Evolutionary conservation across 2,888 invertebrate species (phyloP).

Genomic region (Dioctria linearis): DNA sequence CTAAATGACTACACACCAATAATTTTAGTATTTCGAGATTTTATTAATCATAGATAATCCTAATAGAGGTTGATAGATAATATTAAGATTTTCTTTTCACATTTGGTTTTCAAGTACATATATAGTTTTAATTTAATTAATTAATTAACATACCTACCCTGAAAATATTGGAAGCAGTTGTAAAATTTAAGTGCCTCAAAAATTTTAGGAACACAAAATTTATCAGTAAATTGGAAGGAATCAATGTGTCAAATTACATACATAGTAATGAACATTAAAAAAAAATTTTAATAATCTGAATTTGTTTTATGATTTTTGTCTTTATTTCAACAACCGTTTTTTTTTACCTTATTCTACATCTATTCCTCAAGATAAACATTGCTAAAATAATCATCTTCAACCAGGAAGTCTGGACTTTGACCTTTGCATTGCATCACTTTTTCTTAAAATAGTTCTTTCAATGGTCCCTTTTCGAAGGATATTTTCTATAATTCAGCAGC

Average conservation of each 20-base stretch:
- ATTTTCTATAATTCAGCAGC: too few species aligned
- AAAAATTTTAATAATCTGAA: slow-evolving; percentile 26
- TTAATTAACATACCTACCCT: not conserved
- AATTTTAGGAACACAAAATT: slow-evolving; percentile 33
- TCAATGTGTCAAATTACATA: slow-evolving; percentile 51
- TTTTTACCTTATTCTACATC: too few species aligned
- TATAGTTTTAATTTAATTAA: too few species aligned
- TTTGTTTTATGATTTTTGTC: not conserved
- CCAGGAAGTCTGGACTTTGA: too few species aligned
- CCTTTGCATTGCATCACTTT: too few species aligned
- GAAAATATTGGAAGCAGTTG: slow-evolving; percentile 31
- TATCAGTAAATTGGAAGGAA: slow-evolving; percentile 37
- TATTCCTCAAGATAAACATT: too few species aligned
- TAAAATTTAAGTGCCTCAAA: slow-evolving; percentile 52
- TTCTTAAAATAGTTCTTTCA: too few species aligned
- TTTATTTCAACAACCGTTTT: too few species aligned
- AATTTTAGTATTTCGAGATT: slow-evolving; percentile 24
- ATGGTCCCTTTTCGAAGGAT: too few species aligned
- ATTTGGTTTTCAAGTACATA: not conserved
- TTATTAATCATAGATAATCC: not conserved
- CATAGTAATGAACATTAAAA: slow-evolving; percentile 32
- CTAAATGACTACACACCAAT: slow-evolving; percentile 36
- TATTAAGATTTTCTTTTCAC: not conserved
- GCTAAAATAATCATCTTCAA: too few species aligned
- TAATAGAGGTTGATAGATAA: not conserved